phyloP scores from a whole-genome alignment of 2,888 invertebrate genomes.

The Drosophila macrothrix region DNA sequence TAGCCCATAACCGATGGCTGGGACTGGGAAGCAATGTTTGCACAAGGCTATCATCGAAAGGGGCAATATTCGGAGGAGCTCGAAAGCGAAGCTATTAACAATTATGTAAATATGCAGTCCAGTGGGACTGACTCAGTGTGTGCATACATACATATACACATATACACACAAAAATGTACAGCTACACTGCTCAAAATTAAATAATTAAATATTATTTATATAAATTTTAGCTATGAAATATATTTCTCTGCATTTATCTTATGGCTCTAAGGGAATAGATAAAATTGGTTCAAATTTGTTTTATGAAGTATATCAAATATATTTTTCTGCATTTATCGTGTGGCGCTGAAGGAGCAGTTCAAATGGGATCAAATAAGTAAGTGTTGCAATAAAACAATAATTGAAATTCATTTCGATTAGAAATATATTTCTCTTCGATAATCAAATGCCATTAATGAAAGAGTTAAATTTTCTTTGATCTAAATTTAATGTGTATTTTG shows the following conservation, averaged over 20 bases:
- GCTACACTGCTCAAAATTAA: background rate
- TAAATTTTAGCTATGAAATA: fast-evolving
- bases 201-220: too few relatives aligned
- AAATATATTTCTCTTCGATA: background rate
- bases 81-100: constrained; percentile 70
- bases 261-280: too few relatives aligned
- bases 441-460: background rate
- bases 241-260: too few relatives aligned
- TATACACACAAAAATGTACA: background rate
- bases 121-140: constrained; percentile 11
- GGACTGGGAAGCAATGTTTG: constrained; percentile 51
- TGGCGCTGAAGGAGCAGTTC: background rate
- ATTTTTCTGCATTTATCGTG: background rate
- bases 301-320: background rate
- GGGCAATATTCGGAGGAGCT: constrained; percentile 44
- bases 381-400: background rate
- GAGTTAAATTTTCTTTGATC: background rate
- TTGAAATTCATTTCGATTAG: background rate
- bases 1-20: constrained; percentile 15
- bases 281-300: too few relatives aligned
- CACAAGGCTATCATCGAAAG: constrained; percentile 50
- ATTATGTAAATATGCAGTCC: constrained; percentile 67
- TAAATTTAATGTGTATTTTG: background rate
- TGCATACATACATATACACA: background rate
- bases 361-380: background rate